phyloP scores from a whole-genome alignment of 2,797 vertebrate species.

The Cynodonichthys magdalenae region DNA sequence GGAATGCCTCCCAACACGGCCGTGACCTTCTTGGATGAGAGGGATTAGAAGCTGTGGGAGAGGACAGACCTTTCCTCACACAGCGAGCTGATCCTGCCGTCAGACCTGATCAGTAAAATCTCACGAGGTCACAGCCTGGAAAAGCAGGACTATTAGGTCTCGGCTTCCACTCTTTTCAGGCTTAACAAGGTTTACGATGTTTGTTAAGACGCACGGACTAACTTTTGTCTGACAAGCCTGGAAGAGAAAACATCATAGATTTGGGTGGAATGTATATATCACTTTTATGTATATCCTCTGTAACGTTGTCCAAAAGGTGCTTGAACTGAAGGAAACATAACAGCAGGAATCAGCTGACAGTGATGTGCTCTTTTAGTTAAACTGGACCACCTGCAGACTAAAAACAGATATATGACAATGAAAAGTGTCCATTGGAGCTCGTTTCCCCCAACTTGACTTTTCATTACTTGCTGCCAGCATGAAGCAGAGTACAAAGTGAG shows the following conservation, averaged over 20 bases:
- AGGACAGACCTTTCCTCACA: slow-evolving; percentile 36
- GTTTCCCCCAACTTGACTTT: slow-evolving; percentile 24
- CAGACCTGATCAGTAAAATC: slow-evolving; percentile 47
- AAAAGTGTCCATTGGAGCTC: slow-evolving; percentile 16
- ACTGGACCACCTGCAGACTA: slow-evolving; percentile 48
- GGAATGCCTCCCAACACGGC: slow-evolving; percentile 57
- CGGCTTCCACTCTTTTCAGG: slow-evolving; percentile 13
- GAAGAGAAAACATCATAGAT: slow-evolving; percentile 20
- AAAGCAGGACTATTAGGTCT: slow-evolving; percentile 16
- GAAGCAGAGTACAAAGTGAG: slow-evolving; percentile 25
- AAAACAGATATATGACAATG: slow-evolving; percentile 37
- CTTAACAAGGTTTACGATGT: slow-evolving; percentile 24
- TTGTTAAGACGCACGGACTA: slow-evolving; percentile 20
- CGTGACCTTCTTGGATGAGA: slow-evolving; percentile 58
- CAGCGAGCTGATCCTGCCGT: slow-evolving; percentile 26
- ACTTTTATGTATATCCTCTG: background rate
- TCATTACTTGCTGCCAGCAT: slow-evolving; percentile 46
- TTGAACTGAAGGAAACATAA: slow-evolving; percentile 14
- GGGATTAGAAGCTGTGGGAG: slow-evolving; percentile 65
- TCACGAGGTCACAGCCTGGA: slow-evolving; percentile 20
- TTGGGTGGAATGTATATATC: background rate
- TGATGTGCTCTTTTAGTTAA: slow-evolving; percentile 28
- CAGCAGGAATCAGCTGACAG: slow-evolving; percentile 36
- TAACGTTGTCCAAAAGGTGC: background rate
- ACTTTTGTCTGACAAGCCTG: slow-evolving; percentile 13